phyloP scores from a whole-genome alignment of 2,797 vertebrate genomes.

The Melanotaenia parkinsoni region DNA sequence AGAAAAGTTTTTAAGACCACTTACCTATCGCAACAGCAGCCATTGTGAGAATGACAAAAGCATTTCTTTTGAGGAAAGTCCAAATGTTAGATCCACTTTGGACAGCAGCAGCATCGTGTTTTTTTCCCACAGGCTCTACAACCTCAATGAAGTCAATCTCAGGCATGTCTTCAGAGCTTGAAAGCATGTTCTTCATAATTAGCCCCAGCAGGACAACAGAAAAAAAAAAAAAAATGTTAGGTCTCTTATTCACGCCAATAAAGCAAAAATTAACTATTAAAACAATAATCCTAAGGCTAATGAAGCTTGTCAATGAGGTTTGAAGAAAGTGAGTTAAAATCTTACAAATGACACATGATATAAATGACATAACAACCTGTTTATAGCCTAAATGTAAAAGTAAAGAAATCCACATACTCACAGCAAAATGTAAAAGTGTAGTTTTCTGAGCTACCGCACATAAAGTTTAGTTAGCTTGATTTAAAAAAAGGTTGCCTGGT shows the following conservation, averaged over 20 bases:
- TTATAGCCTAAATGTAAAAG: not conserved
- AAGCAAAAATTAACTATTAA: not conserved
- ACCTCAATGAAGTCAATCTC: constrained; percentile 8
- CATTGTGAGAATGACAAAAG: constrained; percentile 84
- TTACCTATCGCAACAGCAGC: constrained; percentile 81
- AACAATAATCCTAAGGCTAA: not conserved
- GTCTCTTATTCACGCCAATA: not conserved
- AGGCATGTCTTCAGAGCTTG: not conserved
- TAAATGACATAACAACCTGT: not conserved
- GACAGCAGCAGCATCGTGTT: constrained; percentile 42
- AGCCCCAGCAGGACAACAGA: not conserved
- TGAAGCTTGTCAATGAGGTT: not conserved
- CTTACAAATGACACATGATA: not conserved
- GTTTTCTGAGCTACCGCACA: no score
- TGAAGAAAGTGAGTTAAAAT: not conserved
- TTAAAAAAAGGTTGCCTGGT: not conserved
- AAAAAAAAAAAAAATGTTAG: not conserved
- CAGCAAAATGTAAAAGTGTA: no score
- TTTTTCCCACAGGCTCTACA: constrained; percentile 5
- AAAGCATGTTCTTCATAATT: not conserved
- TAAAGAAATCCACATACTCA: not conserved
- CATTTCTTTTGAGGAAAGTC: constrained; percentile 83
- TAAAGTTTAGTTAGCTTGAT: not conserved
- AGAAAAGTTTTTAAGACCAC: not conserved
- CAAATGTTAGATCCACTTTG: constrained; percentile 55